Evolutionary conservation across 2,888 invertebrate species (phyloP), one percentile per base, ranked within the genome.

Genomic region (Miltochrista miniata): DNA sequence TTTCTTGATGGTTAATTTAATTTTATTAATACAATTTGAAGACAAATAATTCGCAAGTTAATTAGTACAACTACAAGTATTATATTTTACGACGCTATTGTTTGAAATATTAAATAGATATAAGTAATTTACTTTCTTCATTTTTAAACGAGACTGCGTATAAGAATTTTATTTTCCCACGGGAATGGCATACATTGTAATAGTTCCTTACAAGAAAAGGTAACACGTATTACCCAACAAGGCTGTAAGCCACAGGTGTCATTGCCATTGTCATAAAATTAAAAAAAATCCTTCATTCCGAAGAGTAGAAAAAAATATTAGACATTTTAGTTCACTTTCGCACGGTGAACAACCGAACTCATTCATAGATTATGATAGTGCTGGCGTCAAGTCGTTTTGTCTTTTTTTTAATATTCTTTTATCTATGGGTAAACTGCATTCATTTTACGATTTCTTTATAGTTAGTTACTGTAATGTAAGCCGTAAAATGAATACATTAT

Each of bases 201-300:
- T 49, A 45, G 51, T 46, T 58, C 42, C 13, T 45, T 45, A 48
- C 40, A 45, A 39, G 30, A 39, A 41, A 55, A 51, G 57, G 38
- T 56, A 60, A 62, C 59, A 49, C 29, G 33, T 49, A 59, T 60
- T 67, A 64, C 61, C 52, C 58, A 64, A 67, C 51, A 50, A 49
- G 50, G 51, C 56, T 58, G 58, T 59, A 55, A 60, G 36, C 52
- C 56, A 64, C 64, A 64, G 67, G 67, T 64, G 63, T 55, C 58
- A 62, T 59, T 55, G 54, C 54, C 53, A 55, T 64, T 64, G 54
- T 67, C 51, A 50, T 46, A 56, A 56, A 57, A 49, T 42, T 24
- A 4, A 5, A 24, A 58, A 55, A 59, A 57, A 40, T 45, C 45
- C 54, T 58, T 48, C 48, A 11, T 40, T 18, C 39, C 3, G 49